Evolutionary conservation across 2,797 vertebrate species (phyloP).

Genomic region (Synaphobranchus kaupii): DNA sequence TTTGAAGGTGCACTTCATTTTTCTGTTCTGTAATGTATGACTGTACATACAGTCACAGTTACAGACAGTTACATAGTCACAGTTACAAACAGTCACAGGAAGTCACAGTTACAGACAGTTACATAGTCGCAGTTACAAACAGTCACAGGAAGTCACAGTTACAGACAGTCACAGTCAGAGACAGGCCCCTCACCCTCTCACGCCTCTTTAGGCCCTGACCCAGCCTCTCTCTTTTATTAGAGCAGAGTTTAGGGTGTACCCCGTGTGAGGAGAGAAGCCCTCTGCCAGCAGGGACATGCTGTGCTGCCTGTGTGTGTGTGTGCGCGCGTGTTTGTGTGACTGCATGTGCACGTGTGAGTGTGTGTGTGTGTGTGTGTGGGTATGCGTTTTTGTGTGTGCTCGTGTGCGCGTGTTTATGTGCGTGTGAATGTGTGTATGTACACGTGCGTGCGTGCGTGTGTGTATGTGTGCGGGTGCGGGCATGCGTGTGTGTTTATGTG

Average conservation of each 20-base stretch:
- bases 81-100: no score
- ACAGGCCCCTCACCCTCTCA: neutral
- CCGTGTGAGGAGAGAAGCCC: conserved; percentile 5
- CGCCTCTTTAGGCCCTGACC: neutral
- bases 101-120: no score
- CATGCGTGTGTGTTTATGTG: neutral
- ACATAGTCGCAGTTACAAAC: no score
- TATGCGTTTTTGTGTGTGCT: neutral
- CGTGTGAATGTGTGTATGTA: neutral
- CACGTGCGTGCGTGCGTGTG: neutral
- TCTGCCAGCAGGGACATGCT: neutral
- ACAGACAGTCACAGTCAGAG: neutral
- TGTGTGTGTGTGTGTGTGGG: neutral
- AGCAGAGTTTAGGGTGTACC: neutral
- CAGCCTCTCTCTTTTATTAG: neutral
- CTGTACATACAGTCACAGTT: no score
- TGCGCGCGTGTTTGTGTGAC: neutral
- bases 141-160: neutral
- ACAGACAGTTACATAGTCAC: no score
- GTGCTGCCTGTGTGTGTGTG: conserved; percentile 10
- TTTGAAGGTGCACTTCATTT: no score
- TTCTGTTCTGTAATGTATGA: no score
- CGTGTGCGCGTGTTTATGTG: neutral
- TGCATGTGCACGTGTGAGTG: neutral
- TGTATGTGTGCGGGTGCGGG: conserved; percentile 17